These are phyloP conservation scores for Melangyna quadrimaculata DNA, from an alignment of 2,888 invertebrate genomes.

Conservation along the genomic window DNA sequence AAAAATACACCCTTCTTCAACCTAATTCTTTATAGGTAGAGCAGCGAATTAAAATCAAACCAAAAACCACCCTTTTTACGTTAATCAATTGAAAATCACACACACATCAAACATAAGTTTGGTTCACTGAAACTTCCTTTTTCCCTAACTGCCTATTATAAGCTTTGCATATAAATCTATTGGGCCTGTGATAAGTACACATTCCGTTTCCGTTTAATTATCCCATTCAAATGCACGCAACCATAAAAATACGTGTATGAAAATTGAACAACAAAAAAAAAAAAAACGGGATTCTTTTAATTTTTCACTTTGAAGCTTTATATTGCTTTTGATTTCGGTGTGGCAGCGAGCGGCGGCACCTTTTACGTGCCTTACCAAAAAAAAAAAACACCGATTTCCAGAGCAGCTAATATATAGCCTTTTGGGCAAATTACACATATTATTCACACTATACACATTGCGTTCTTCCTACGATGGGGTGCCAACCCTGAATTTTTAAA, in stretches of 20 bases:
- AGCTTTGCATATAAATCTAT: conserved; percentile 33
- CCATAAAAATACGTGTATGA: conserved; percentile 22
- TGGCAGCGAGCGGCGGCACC: not conserved
- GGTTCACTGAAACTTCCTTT: not conserved
- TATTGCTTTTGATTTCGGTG: conserved; percentile 5
- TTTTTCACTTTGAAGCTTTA: conserved; percentile 58
- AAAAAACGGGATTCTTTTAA: conserved; percentile 41
- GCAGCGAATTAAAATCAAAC: not conserved
- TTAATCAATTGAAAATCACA: conserved; percentile 22
- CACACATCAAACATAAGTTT: not conserved
- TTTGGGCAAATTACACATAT: conserved; percentile 61
- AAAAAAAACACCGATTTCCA: conserved; percentile 25
- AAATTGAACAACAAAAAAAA: not conserved
- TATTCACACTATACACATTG: conserved; percentile 26
- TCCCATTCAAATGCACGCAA: conserved; percentile 35
- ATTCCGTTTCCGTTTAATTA: conserved; percentile 61
- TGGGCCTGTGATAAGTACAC: conserved; percentile 36
- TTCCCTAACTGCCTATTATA: not conserved
- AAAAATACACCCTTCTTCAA: not conserved
- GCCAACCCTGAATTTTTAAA: not conserved
- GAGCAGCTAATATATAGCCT: conserved; percentile 37
- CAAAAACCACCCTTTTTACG: conserved; percentile 3
- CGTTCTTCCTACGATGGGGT: too few species aligned
- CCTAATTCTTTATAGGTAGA: not conserved
- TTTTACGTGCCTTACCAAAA: conserved; percentile 5